phyloP scores from a whole-genome alignment of 2,113 vertebrate species.

The Pomatostomus ruficeps region DNA sequence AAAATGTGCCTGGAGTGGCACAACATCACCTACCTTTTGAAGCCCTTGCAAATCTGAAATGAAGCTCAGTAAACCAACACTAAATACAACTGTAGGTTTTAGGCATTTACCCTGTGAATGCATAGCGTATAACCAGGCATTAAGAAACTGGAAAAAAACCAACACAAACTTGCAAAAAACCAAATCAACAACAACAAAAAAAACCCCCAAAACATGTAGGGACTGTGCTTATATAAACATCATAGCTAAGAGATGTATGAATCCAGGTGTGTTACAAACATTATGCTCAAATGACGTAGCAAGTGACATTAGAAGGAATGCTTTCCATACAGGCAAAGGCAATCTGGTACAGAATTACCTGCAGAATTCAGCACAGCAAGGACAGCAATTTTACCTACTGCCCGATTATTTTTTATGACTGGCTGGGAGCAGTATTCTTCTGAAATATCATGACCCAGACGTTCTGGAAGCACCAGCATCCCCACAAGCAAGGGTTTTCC shows the following conservation, averaged over 20 bases:
- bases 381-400: neutral
- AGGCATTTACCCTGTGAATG: neutral
- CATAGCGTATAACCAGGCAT: neutral
- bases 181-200: neutral
- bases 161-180: neutral
- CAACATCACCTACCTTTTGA: neutral
- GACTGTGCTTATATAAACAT: neutral
- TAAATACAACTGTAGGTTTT: neutral
- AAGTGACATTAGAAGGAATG: neutral
- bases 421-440: neutral
- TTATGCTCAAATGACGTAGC: neutral
- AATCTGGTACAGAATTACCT: neutral
- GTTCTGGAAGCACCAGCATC: neutral
- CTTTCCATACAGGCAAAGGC: neutral
- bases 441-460: neutral
- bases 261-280: neutral
- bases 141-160: neutral
- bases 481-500: neutral
- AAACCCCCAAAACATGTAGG: neutral
- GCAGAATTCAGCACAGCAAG: neutral
- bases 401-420: neutral
- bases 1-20: neutral
- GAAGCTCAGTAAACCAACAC: neutral
- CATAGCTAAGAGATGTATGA: neutral
- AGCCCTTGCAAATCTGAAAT: neutral